phyloP scores from a whole-genome alignment of 2,113 vertebrate species.

The Gambusia holbrooki region DNA sequence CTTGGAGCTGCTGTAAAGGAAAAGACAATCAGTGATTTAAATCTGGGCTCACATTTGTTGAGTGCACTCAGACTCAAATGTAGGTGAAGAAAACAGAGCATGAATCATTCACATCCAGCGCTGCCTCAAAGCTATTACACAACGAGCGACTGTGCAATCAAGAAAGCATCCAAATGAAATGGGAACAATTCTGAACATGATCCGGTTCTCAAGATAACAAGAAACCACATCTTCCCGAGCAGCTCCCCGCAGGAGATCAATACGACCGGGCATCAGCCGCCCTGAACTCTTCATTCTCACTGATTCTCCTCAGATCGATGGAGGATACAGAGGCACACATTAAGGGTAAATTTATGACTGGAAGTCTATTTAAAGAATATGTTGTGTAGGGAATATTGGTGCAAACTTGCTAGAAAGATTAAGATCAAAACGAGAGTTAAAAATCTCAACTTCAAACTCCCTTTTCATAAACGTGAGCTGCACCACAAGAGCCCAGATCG shows the following conservation, averaged over 20 bases:
- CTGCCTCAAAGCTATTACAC: slow-evolving; percentile 37
- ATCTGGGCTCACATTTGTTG: slow-evolving; percentile 15
- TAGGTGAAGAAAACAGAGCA: slow-evolving; percentile 35
- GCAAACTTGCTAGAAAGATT: not conserved
- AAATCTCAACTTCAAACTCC: slow-evolving; percentile 12
- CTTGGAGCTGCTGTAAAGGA: slow-evolving; percentile 18
- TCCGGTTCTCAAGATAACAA: slow-evolving; percentile 7
- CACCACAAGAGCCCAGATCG: slow-evolving; percentile 35
- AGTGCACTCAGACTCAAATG: slow-evolving; percentile 25
- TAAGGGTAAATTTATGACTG: not conserved
- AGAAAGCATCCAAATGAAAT: slow-evolving; percentile 23
- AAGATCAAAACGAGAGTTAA: not conserved
- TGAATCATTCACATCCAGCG: slow-evolving; percentile 37
- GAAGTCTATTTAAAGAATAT: not conserved
- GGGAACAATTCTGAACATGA: slow-evolving; percentile 10
- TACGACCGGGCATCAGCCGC: slow-evolving; percentile 57
- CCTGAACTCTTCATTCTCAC: slow-evolving; percentile 51
- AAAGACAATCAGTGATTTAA: slow-evolving; percentile 24
- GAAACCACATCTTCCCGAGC: slow-evolving; percentile 21
- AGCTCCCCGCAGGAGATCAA: slow-evolving; percentile 33
- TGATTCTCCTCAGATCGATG: slow-evolving; percentile 28
- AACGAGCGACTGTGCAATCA: slow-evolving; percentile 38
- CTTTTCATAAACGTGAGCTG: slow-evolving; percentile 14
- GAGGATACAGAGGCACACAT: slow-evolving; percentile 1
- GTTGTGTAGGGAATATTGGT: not conserved